Evolutionary conservation across 64 coral and sea anemone genomes (phyloP), one percentile per base, ranked within the genome.

Genomic region (Exaiptasia diaphana): DNA sequence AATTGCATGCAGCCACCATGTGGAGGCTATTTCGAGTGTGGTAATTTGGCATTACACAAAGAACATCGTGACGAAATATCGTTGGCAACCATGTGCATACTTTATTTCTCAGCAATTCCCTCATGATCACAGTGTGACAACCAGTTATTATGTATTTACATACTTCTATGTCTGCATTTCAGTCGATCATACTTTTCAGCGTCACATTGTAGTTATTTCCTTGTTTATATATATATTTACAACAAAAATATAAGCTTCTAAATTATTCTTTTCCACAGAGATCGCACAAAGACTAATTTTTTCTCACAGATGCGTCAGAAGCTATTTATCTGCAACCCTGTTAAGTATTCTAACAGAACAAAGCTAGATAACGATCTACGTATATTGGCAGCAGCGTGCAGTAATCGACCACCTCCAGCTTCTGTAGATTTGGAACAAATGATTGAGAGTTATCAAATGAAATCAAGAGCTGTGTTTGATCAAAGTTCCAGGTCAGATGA

Each of bases 1-100:
- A 43, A 18, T 29, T 82, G 79, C 61, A 55, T 50, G 50, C 61
- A 82, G 63, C 79, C 79, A 34, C 27, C 18, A 12, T 85, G 82
- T 48, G 24, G 69, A 39, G 82, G 69, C 25, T 85, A 42, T 73
- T 75, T 75, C 43, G 69, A 85, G 11, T 85, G 69, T 43, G 69
- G 82, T 39, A 33, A 61, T 22, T 54, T 44, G 27, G 35, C 56
- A 39, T 57, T 44, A 49, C 82, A 85, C 53, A 85, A 75, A 46
- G 69, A 85, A 40, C 82, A 85, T 37, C 38, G 53, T 22, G 54
- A 85, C 15, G 22, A 75, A 41, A 38, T 85, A 59, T n/a, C n/a
- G n/a, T n/a, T n/a, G n/a, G n/a, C n/a, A n/a, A n/a, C n/a, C n/a
- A n/a, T n/a, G n/a, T n/a, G n/a, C n/a, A n/a, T n/a, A n/a, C n/a